Percentiles rank a stretch among this genome's conserved stretches.
Evolutionary conservation across 2,888 invertebrate genomes (phyloP).

Genomic region (Zele albiditarsus): DNA sequence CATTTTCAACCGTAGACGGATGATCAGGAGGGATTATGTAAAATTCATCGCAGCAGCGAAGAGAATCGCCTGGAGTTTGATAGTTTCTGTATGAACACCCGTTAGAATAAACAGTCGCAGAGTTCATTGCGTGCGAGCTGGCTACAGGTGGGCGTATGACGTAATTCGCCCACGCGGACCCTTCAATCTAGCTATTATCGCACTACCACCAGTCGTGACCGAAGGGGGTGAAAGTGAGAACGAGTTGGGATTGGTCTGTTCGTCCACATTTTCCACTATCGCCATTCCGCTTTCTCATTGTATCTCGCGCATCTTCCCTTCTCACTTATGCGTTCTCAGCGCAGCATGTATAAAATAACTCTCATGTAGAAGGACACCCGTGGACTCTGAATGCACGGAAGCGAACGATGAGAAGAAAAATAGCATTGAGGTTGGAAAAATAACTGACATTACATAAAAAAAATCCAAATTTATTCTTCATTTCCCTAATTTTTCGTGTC

Average conservation of each 20-base stretch:
- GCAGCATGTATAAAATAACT: background rate
- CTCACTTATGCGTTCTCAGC: background rate
- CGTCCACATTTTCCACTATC: background rate
- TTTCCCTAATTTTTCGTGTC: background rate
- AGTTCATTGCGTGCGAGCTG: slow-evolving; percentile 52
- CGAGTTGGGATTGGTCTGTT: slow-evolving; percentile 12
- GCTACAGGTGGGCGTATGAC: slow-evolving; percentile 70
- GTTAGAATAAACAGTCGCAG: slow-evolving; percentile 44
- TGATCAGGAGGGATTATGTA: background rate
- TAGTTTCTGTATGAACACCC: slow-evolving; percentile 49
- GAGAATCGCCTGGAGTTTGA: background rate
- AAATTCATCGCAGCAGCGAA: slow-evolving; percentile 16
- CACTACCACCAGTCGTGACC: slow-evolving; percentile 44
- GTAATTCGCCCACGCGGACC: slow-evolving; percentile 68
- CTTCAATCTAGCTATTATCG: slow-evolving; percentile 60
- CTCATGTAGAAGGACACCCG: background rate
- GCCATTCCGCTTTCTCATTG: background rate
- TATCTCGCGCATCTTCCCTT: background rate
- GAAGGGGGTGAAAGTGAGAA: slow-evolving; percentile 25
- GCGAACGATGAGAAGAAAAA: background rate
- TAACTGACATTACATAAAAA: slow-evolving; percentile 8
- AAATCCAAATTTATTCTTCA: slow-evolving; percentile 16
- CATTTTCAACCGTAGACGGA: background rate
- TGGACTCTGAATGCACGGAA: background rate
- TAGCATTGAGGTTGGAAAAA: background rate